Base-by-base conservation (phyloP, 1,140 invertebrate genomes). In the Homarus americanus region DNA sequence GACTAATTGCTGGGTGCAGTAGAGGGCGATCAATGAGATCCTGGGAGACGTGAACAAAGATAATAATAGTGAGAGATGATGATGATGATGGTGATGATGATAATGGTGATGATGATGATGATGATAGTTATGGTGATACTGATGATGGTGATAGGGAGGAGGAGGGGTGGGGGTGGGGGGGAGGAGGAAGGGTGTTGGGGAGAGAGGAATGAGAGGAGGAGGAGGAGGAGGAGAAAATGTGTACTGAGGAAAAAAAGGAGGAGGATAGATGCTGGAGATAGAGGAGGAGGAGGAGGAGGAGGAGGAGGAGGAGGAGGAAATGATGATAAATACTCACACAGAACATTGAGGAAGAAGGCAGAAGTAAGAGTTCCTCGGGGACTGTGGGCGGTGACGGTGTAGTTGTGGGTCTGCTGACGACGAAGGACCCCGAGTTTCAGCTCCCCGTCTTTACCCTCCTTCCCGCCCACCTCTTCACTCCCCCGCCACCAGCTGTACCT, bases 361-460 rank as follows among this genome's bases (percentile, higher is more conserved):
- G 66, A 72, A 5, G 40, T 49, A 7, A 85, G 24, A 7, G 83
- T 10, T 4, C 83, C 83, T 15, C 32, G n/a, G 41, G 83, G 83
- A 15, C 83, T 85, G 3, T n/a, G 63, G 15, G 83, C 83, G n/a
- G 72, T 75, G 69, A 85, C 83, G 10, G 83, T 85, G 83, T 85
- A 85, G 40, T 85, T 85, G n/a, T 53, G 20, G 32, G 66, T 40
- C n/a, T 85, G 83, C 17, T 17, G 69, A 32, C 83, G 69, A 2
- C 44, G 66, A 0, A 75, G n/a, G 1, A 36, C 34, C 2, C 66
- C 41, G n/a, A 85, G 0, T 0, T 32, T 17, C 2, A 85, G 69
- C 69, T 41, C 66, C 17, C 83, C 83, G 7, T 2, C 24, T 20
- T 40, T 66, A 12, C 69, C 38, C 24, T 44, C 58, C 7, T 9